Evolutionary conservation across 2,888 invertebrate genomes (phyloP).

Genomic region (Rhodophaea formosa): DNA sequence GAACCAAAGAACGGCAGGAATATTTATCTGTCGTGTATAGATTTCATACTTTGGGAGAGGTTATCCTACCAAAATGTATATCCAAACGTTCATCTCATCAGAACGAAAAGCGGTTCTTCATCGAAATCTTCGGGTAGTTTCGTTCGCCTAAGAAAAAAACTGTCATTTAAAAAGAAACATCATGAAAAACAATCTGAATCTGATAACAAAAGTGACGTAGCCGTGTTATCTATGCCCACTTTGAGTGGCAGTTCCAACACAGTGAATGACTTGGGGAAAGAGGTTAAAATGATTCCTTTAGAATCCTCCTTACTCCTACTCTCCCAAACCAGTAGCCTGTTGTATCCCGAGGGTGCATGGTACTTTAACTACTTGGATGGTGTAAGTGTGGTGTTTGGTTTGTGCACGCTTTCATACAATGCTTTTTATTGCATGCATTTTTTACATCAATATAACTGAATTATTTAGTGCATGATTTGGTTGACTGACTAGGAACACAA

Average conservation of each 20-base stretch:
- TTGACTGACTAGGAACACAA: too few species aligned
- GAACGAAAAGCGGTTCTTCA: slow-evolving; percentile 47
- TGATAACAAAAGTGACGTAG: slow-evolving; percentile 56
- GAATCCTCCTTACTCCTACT: slow-evolving; percentile 63
- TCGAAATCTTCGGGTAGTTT: slow-evolving; percentile 51
- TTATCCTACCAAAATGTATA: slow-evolving; percentile 54
- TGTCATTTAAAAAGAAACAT: slow-evolving; percentile 50
- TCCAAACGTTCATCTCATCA: slow-evolving; percentile 60
- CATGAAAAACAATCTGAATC: slow-evolving; percentile 31
- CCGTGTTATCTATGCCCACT: slow-evolving; percentile 61
- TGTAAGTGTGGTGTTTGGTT: slow-evolving; percentile 68
- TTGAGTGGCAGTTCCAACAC: slow-evolving; percentile 56
- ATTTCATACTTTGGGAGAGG: slow-evolving; percentile 72
- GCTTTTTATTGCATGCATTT: slow-evolving; percentile 41
- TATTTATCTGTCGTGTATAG: slow-evolving; percentile 55
- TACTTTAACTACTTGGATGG: slow-evolving; percentile 74
- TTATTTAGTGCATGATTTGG: too few species aligned
- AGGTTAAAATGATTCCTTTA: slow-evolving; percentile 60
- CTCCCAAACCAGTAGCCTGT: slow-evolving; percentile 61
- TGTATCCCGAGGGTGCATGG: slow-evolving; percentile 70
- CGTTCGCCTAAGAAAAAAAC: slow-evolving; percentile 49
- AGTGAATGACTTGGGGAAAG: slow-evolving; percentile 61
- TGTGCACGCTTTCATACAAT: slow-evolving; percentile 25
- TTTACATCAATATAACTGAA: slow-evolving; percentile 17
- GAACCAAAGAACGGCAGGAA: slow-evolving; percentile 41